These are phyloP conservation scores for Rhinolophus ferrumequinum DNA, from an alignment of 2,113 vertebrate genomes.

Conservation along the genomic window DNA sequence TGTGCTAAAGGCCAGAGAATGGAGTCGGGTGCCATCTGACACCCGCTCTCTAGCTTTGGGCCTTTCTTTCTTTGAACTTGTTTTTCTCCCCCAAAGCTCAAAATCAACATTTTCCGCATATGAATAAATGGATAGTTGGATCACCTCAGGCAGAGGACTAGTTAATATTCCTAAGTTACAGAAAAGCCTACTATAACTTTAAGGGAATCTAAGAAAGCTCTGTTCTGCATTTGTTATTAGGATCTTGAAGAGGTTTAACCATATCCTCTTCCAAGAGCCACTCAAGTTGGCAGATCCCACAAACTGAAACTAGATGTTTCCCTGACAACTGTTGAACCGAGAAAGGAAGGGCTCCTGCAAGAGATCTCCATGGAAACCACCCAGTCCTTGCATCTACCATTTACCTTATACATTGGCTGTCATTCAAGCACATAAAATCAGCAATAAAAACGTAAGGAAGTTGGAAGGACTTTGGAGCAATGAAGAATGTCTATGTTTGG, in stretches of 20 bases:
- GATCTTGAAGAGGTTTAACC: slow-evolving; percentile 42
- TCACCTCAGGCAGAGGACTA: slow-evolving; percentile 47
- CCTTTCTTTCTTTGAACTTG: not conserved
- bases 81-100: not conserved
- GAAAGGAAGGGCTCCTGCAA: not conserved
- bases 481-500: slow-evolving; percentile 33
- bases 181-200: slow-evolving; percentile 45
- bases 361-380: slow-evolving; percentile 71
- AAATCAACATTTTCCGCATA: slow-evolving; percentile 26
- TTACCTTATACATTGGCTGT: slow-evolving; percentile 64
- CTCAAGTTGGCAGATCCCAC: slow-evolving; percentile 53
- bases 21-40: not conserved
- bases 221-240: slow-evolving; percentile 46
- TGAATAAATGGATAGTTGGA: slow-evolving; percentile 9
- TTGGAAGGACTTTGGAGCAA: slow-evolving; percentile 33
- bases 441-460: slow-evolving; percentile 58
- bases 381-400: slow-evolving; percentile 51
- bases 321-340: slow-evolving; percentile 71
- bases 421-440: slow-evolving; percentile 70
- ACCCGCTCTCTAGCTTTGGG: not conserved
- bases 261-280: slow-evolving; percentile 54
- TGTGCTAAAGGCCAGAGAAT: not conserved
- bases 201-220: slow-evolving; percentile 20
- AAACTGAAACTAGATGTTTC: slow-evolving; percentile 68
- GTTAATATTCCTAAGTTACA: slow-evolving; percentile 34